Conservation (phyloP, 2,113 vertebrate species). For the Nycticebus coucang region DNA sequence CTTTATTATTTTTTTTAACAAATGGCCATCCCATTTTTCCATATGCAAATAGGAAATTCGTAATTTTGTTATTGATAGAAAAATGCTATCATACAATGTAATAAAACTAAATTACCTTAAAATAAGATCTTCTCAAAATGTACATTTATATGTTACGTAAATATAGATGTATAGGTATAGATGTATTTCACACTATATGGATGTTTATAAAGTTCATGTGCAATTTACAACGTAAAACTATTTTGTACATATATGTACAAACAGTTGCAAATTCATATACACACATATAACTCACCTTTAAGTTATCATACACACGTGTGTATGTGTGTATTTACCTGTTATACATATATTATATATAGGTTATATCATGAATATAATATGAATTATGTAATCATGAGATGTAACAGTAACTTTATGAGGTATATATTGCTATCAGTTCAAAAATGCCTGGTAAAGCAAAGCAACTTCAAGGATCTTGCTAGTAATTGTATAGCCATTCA, state of each 20-base stretch:
- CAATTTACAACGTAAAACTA: too few species aligned
- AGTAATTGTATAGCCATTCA: neutral
- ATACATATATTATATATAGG: neutral
- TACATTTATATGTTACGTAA: neutral
- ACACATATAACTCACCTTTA: neutral
- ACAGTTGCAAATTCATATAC: neutral
- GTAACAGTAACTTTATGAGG: neutral
- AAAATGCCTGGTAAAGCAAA: neutral
- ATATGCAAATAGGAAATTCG: neutral
- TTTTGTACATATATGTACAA: neutral
- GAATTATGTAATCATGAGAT: neutral
- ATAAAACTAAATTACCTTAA: neutral
- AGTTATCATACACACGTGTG: neutral
- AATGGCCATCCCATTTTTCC: neutral
- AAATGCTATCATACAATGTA: neutral
- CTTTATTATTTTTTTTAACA: neutral
- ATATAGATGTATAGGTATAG: neutral
- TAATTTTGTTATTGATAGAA: neutral
- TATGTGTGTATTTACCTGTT: neutral
- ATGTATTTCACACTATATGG: neutral
- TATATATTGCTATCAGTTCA: neutral
- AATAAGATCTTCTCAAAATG: neutral
- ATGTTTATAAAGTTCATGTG: too few species aligned
- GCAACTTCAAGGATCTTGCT: neutral
- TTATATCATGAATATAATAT: neutral